These are phyloP conservation scores for Clarias fuscus DNA, from an alignment of 2,797 vertebrate genomes.

Conservation along the genomic window DNA sequence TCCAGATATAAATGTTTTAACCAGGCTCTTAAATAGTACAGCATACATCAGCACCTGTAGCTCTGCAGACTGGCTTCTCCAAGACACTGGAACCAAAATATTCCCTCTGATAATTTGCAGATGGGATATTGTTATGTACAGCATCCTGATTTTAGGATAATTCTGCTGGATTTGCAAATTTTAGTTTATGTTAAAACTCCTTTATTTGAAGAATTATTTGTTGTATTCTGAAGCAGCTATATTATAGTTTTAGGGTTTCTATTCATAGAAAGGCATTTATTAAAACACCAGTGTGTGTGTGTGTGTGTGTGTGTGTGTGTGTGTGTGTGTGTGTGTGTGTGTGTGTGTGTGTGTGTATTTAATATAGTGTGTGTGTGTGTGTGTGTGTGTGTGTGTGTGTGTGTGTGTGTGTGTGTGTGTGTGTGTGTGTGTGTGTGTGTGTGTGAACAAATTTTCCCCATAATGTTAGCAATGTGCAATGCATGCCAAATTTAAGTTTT, in stretches of 20 bases:
- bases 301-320: neutral
- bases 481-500: neutral
- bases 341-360: too few relatives aligned
- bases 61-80: constrained; percentile 44
- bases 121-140: neutral
- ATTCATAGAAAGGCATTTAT: neutral
- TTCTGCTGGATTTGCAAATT: too few relatives aligned
- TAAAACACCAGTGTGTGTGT: neutral
- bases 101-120: neutral
- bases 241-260: neutral
- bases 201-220: neutral
- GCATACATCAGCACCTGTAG: constrained; percentile 68
- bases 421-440: neutral
- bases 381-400: neutral
- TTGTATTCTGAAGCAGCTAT: neutral
- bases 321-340: too few relatives aligned
- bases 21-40: constrained; percentile 56
- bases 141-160: neutral
- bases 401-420: too few relatives aligned
- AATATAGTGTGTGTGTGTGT: neutral
- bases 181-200: neutral
- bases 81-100: constrained; percentile 39
- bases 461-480: neutral
- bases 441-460: neutral
- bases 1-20: constrained; percentile 64